Conservation (phyloP, 2,888 invertebrate species). For the Escarpia spicata region DNA sequence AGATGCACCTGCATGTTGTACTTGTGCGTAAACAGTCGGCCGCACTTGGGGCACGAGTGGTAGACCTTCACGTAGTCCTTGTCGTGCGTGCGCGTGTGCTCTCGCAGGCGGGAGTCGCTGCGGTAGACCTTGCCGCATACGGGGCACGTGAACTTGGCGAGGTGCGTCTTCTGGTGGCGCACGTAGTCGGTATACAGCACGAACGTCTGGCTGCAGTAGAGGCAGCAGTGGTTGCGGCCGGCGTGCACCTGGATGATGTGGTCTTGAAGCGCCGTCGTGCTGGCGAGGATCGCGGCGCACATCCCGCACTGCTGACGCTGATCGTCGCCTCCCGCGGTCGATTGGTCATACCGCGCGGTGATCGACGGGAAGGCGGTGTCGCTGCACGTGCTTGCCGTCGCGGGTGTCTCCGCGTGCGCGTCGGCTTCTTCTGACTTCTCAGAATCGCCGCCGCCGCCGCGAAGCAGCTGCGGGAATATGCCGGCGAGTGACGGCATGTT, state of each 20-base stretch:
- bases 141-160: slow-evolving; percentile 7
- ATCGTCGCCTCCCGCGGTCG: background rate
- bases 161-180: slow-evolving; percentile 24
- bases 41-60: slow-evolving; percentile 40
- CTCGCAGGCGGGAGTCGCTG: slow-evolving; percentile 40
- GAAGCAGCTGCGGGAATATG: background rate
- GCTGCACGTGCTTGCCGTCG: background rate
- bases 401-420: background rate
- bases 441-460: background rate
- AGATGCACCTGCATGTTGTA: slow-evolving; percentile 43
- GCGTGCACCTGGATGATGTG: slow-evolving; percentile 36
- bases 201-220: slow-evolving; percentile 23
- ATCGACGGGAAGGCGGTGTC: background rate
- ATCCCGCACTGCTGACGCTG: slow-evolving; percentile 27
- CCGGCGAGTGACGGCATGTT: background rate
- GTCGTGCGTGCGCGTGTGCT: slow-evolving; percentile 41
- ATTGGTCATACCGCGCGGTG: background rate
- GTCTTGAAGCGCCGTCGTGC: slow-evolving; percentile 29
- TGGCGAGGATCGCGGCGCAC: slow-evolving; percentile 25
- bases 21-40: slow-evolving; percentile 39
- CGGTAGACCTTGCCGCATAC: slow-evolving; percentile 38
- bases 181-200: slow-evolving; percentile 24
- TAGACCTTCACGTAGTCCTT: slow-evolving; percentile 38
- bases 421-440: background rate
- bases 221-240: slow-evolving; percentile 23